Percentiles rank a stretch among this genome's conserved stretches.
Evolutionary conservation across 35 echinoderm and acorn worm species (phyloP).

Genomic region (Lytechinus pictus): DNA sequence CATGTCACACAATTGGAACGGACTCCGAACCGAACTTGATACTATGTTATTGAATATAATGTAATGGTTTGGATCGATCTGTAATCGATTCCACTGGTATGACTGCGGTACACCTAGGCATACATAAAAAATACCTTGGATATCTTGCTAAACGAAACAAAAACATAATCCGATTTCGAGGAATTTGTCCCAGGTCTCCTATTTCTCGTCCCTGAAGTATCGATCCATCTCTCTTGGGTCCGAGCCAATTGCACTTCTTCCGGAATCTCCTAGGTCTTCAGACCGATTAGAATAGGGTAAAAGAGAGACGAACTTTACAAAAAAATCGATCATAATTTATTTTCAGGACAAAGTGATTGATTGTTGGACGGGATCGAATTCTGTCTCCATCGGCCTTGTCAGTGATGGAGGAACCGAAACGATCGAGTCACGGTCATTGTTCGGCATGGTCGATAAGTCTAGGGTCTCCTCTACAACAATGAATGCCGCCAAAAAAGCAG

Average conservation of each 20-base stretch:
- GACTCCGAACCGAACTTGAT: no score
- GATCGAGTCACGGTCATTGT: neutral
- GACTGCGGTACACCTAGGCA: no score
- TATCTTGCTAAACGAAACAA: no score
- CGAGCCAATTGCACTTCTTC: neutral
- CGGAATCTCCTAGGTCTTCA: neutral
- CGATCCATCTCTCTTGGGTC: neutral
- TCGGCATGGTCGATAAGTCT: neutral
- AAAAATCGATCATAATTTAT: neutral
- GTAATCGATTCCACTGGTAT: no score
- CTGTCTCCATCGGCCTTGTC: neutral
- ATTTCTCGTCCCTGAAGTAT: neutral
- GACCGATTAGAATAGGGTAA: neutral
- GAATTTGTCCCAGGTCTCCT: neutral
- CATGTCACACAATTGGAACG: no score
- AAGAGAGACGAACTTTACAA: neutral
- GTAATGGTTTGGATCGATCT: no score
- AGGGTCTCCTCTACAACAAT: no score
- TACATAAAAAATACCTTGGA: no score
- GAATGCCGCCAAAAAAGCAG: no score
- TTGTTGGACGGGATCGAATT: neutral
- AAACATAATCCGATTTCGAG: no score
- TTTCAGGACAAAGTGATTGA: neutral
- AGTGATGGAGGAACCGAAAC: neutral
- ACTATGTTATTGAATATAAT: no score